Conservation (phyloP, 1,140 invertebrate species). For the Bactericera cockerelli region DNA sequence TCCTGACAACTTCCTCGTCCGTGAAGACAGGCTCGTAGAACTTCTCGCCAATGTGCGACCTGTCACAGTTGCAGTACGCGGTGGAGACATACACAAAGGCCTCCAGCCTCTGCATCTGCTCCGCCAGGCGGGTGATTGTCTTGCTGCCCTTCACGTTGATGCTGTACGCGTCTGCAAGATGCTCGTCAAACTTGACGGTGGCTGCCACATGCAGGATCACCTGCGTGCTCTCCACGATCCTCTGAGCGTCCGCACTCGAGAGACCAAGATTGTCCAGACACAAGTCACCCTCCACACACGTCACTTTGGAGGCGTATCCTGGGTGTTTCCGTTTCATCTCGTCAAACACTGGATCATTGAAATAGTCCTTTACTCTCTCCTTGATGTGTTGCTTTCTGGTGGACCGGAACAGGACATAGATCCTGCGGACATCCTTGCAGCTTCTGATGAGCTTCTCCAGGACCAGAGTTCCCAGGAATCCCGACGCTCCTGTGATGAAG, state of each 20-base stretch:
- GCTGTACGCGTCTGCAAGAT: constrained; percentile 20
- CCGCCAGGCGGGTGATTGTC: background rate
- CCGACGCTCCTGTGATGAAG: constrained; percentile 42
- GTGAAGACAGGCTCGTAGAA: constrained; percentile 33
- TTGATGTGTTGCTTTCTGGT: constrained; percentile 46
- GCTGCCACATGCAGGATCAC: constrained; percentile 15
- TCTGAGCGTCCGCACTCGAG: background rate
- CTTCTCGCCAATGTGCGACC: constrained; percentile 42
- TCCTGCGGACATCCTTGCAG: constrained; percentile 43
- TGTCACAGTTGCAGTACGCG: constrained; percentile 46
- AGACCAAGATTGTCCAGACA: background rate
- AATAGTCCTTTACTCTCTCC: constrained; percentile 38
- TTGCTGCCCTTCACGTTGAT: constrained; percentile 23
- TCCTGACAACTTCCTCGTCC: constrained; percentile 31
- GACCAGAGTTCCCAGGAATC: constrained; percentile 54
- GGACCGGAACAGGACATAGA: constrained; percentile 49
- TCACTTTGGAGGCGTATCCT: background rate
- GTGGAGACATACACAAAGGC: constrained; percentile 66
- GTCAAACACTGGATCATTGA: constrained; percentile 22
- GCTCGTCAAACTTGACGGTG: constrained; percentile 20
- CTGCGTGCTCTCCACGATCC: constrained; percentile 25
- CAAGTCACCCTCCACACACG: constrained; percentile 14
- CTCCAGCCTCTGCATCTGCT: constrained; percentile 28
- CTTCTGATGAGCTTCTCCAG: constrained; percentile 60
- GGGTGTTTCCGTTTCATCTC: background rate